Percentiles rank a stretch among this genome's conserved stretches.
Evolutionary conservation across 2,888 invertebrate genomes (phyloP).

Genomic region (Drosophila macrothrix): DNA sequence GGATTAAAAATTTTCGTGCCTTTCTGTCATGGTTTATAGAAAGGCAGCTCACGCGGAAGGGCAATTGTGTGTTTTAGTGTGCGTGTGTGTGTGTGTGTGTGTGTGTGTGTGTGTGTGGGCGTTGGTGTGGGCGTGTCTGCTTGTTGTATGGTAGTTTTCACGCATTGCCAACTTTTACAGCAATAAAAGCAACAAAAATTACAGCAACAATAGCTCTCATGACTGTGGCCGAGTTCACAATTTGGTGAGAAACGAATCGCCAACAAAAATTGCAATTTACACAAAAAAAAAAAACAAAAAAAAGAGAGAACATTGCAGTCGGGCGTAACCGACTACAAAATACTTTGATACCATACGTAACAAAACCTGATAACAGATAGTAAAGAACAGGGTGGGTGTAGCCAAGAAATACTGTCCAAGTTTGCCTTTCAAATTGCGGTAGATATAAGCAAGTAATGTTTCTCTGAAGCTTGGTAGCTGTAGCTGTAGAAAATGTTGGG

Average conservation of each 20-base stretch:
- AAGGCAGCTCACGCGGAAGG: conserved; percentile 30
- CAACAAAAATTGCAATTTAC: conserved; percentile 4
- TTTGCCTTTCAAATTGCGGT: too few relatives aligned
- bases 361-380: too few relatives aligned
- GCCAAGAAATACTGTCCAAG: too few relatives aligned
- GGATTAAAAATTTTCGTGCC: conserved; percentile 77
- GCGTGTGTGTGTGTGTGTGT: conserved; percentile 12
- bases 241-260: conserved; percentile 18
- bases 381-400: too few relatives aligned
- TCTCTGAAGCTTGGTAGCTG: too few relatives aligned
- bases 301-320: too few relatives aligned
- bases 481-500: too few relatives aligned
- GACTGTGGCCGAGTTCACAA: conserved; percentile 51
- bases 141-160: conserved; percentile 68
- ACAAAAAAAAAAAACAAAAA: not conserved
- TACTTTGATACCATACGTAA: too few relatives aligned
- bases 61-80: conserved; percentile 40
- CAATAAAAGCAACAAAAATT: conserved; percentile 56
- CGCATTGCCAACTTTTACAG: conserved; percentile 71
- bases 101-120: conserved; percentile 20
- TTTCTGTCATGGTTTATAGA: conserved; percentile 49
- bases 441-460: too few relatives aligned
- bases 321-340: too few relatives aligned
- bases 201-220: conserved; percentile 38
- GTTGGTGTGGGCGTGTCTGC: conserved; percentile 44